phyloP scores from a whole-genome alignment of 1,140 invertebrate species.

The Nixonia krombeini region DNA sequence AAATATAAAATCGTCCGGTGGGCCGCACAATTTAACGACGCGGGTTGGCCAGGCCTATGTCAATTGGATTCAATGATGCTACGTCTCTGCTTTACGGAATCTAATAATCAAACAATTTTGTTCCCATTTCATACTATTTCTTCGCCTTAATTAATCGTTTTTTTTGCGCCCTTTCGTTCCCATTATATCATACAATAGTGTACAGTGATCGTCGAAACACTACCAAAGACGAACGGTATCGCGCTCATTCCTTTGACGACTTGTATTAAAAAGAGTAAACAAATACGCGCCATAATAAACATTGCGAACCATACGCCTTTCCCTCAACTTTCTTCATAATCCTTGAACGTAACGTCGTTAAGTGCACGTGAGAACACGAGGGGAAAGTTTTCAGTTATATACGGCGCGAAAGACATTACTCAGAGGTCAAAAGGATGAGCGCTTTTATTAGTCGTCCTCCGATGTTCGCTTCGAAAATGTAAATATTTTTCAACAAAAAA shows the following conservation, averaged over 20 bases:
- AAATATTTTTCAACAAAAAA: constrained; percentile 13
- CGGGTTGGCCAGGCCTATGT: too few species aligned
- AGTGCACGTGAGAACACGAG: constrained; percentile 25
- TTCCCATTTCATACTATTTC: too few species aligned
- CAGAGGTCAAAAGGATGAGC: constrained; percentile 36
- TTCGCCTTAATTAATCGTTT: too few species aligned
- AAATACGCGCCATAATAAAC: too few species aligned
- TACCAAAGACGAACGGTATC: too few species aligned
- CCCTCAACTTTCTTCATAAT: constrained; percentile 18
- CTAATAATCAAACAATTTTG: constrained; percentile 37
- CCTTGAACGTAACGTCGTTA: constrained; percentile 22
- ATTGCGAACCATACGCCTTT: background rate
- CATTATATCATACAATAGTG: too few species aligned
- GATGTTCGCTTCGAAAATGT: constrained; percentile 15
- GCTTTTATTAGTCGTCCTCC: constrained; percentile 46
- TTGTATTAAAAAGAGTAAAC: too few species aligned
- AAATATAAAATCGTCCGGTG: too few species aligned
- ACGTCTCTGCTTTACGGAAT: constrained; percentile 6
- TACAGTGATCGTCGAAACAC: too few species aligned
- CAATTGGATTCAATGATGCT: too few species aligned
- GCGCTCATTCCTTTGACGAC: too few species aligned
- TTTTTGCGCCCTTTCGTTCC: constrained; percentile 7
- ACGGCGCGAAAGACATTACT: constrained; percentile 39
- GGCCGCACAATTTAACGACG: too few species aligned
- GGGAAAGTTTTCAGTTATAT: constrained; percentile 22